These are phyloP conservation scores for Charina bottae DNA, from an alignment of 2,113 vertebrate genomes.

Conservation along the genomic window DNA sequence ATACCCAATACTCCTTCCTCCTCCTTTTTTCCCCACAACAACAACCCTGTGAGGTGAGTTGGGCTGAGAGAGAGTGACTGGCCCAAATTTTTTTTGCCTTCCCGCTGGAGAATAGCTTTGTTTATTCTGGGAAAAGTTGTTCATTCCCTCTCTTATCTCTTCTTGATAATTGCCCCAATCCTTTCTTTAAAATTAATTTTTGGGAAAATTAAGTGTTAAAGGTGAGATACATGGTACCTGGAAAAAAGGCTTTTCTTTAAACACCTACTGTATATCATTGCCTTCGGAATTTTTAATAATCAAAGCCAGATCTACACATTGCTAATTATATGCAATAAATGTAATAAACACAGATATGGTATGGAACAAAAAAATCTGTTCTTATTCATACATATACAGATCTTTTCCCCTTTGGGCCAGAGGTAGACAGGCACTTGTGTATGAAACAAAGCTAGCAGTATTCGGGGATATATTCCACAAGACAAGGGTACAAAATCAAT, in stretches of 20 bases:
- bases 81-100: not conserved
- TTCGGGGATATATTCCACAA: conserved; percentile 22
- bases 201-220: not conserved
- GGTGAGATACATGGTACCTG: not conserved
- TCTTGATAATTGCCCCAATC: not conserved
- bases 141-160: not conserved
- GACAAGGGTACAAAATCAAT: not conserved
- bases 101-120: not conserved
- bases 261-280: not conserved
- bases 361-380: not conserved
- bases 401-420: conserved; percentile 7
- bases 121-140: not conserved
- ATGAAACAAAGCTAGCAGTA: conserved; percentile 44
- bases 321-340: not conserved
- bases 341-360: not conserved
- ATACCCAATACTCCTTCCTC: no score
- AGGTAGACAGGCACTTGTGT: conserved; percentile 33
- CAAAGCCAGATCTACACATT: not conserved
- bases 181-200: not conserved
- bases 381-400: not conserved
- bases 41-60: no score
- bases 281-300: not conserved
- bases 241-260: not conserved
- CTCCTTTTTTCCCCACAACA: no score
- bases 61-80: no score